These are phyloP conservation scores for Hippopotamus amphibius DNA, from an alignment of 2,113 vertebrate genomes.

Conservation along the genomic window DNA sequence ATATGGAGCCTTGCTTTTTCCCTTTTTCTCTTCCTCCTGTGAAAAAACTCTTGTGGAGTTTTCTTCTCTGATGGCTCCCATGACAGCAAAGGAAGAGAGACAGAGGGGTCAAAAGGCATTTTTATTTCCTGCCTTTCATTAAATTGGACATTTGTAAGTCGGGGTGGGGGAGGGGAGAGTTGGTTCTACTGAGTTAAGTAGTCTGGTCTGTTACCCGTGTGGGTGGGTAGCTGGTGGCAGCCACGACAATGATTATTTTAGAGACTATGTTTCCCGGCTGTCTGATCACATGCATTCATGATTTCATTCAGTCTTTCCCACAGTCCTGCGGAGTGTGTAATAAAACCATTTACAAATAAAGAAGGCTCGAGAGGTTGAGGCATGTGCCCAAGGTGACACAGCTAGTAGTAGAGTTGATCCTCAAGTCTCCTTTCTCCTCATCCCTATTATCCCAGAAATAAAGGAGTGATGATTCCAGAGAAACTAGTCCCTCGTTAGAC, in stretches of 20 bases:
- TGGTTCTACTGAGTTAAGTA: background rate
- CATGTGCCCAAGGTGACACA: background rate
- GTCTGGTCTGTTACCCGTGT: background rate
- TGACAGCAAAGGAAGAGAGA: background rate
- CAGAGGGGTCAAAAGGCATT: background rate
- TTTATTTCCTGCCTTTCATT: constrained; percentile 13
- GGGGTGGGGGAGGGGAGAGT: background rate
- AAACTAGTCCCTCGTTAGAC: background rate
- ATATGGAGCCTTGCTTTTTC: background rate
- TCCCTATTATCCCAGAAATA: background rate
- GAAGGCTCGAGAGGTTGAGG: background rate
- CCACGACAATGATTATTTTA: background rate
- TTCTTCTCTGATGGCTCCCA: background rate
- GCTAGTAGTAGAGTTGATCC: background rate
- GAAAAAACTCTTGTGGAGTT: background rate
- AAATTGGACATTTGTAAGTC: background rate
- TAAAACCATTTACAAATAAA: background rate
- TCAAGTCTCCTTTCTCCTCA: background rate
- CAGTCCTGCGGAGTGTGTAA: background rate
- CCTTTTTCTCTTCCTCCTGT: background rate
- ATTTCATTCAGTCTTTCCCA: background rate
- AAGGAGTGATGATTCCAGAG: background rate
- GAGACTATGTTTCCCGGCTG: background rate
- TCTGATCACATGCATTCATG: background rate
- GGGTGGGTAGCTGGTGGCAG: background rate